Percentiles rank a stretch among this genome's conserved stretches.
Evolutionary conservation across 2,888 invertebrate genomes (phyloP).

Genomic region (Troilus luridus): DNA sequence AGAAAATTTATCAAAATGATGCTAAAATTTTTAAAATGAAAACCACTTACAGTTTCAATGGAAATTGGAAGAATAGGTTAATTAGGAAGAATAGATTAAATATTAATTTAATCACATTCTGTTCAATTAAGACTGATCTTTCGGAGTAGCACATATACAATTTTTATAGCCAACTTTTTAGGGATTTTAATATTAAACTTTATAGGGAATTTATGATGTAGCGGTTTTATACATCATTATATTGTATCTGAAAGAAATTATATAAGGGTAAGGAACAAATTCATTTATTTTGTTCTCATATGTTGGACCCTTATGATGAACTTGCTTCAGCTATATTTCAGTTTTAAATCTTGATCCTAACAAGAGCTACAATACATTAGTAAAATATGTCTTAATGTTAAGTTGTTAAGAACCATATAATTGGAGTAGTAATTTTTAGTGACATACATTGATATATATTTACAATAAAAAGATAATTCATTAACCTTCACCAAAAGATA

Average conservation of each 20-base stretch:
- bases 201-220: not conserved
- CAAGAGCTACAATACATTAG: not conserved
- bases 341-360: not conserved
- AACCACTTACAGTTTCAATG: not conserved
- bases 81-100: not conserved
- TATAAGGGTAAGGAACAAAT: not conserved
- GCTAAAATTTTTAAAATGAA: not conserved
- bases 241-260: not conserved
- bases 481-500: not conserved
- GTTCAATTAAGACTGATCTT: not conserved
- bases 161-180: not conserved
- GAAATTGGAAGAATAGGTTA: not conserved
- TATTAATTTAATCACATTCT: not conserved
- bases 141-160: not conserved
- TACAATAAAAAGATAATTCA: not conserved
- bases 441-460: not conserved
- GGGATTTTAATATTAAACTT: not conserved
- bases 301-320: not conserved
- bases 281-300: not conserved
- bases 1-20: not conserved
- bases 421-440: not conserved
- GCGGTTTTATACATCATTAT: not conserved
- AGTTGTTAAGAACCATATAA: not conserved
- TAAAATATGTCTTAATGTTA: not conserved
- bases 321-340: not conserved